phyloP scores from a whole-genome alignment of 92 coral and sea anemone species.

The Phenganax marumi region DNA sequence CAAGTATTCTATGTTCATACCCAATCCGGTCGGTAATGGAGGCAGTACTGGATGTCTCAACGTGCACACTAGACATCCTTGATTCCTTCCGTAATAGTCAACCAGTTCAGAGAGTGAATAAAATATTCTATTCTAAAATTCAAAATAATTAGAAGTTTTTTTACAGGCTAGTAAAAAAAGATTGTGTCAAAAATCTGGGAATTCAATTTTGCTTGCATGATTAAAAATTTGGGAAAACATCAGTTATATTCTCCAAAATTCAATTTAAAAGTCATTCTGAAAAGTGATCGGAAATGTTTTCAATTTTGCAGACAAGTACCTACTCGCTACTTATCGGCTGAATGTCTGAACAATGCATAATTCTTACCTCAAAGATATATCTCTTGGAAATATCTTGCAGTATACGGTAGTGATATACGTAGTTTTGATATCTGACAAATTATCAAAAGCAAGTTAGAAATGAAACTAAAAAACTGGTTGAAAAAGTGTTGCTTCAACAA shows the following conservation, averaged over 20 bases:
- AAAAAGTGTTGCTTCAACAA: neutral
- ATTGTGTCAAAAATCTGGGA: no score
- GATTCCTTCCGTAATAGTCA: neutral
- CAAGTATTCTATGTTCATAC: neutral
- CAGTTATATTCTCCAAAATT: no score
- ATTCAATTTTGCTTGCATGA: no score
- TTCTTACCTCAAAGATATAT: neutral
- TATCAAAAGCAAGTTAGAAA: neutral
- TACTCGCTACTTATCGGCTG: no score
- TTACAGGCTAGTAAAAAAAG: no score
- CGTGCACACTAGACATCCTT: conserved; percentile 4
- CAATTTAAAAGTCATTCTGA: no score
- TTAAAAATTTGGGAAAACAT: no score
- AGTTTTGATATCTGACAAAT: neutral
- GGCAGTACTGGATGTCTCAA: conserved; percentile 12
- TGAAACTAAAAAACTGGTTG: neutral
- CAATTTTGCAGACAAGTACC: no score
- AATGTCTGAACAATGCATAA: no score
- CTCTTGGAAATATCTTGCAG: neutral
- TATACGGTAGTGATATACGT: conserved; percentile 15
- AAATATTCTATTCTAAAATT: conserved; percentile 24
- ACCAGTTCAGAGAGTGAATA: conserved; percentile 19
- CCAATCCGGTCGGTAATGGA: conserved; percentile 1
- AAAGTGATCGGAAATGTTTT: no score
- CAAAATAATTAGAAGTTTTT: no score